phyloP scores from a whole-genome alignment of 2,797 vertebrate genomes.

The Chloroceryle amazona region DNA sequence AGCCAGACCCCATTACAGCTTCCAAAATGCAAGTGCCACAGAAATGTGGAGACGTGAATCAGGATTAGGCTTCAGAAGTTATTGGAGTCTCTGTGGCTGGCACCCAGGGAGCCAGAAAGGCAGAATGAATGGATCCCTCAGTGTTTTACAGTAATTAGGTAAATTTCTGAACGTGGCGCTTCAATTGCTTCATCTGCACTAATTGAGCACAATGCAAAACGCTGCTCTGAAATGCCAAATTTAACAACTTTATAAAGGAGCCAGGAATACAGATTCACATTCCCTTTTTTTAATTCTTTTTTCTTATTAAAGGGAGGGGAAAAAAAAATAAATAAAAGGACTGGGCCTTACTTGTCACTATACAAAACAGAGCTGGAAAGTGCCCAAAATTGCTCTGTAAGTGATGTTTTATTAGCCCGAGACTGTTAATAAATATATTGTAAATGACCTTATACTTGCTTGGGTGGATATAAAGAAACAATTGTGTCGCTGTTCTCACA shows the following conservation, averaged over 20 bases:
- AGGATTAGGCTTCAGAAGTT: conserved; percentile 63
- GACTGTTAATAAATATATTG: conserved; percentile 71
- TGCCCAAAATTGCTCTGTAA: conserved; percentile 52
- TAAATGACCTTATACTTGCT: conserved; percentile 68
- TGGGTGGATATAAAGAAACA: conserved; percentile 52
- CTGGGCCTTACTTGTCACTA: conserved; percentile 39
- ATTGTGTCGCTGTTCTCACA: conserved; percentile 54
- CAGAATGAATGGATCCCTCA: conserved; percentile 73
- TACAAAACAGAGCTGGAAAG: conserved; percentile 63
- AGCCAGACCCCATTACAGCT: neutral
- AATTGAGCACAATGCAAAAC: conserved; percentile 74
- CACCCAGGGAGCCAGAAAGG: conserved; percentile 57
- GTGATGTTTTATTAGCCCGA: conserved; percentile 67
- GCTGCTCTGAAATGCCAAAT: conserved; percentile 61
- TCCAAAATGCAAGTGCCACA: conserved; percentile 25
- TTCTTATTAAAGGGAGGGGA: neutral
- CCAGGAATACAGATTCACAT: neutral
- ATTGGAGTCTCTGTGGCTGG: conserved; percentile 68
- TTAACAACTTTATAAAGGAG: conserved; percentile 77
- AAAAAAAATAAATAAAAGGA: neutral
- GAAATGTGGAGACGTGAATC: conserved; percentile 42
- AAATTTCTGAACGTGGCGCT: conserved; percentile 58
- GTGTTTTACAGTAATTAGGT: conserved; percentile 68
- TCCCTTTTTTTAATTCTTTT: too few species aligned
- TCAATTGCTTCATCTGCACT: conserved; percentile 26